A percentile compares a stretch with the other conserved stretches of the same genome.
These are phyloP conservation scores for Dolichoris vasculosae DNA, from an alignment of 1,140 invertebrate genomes.

Conservation along the genomic window DNA sequence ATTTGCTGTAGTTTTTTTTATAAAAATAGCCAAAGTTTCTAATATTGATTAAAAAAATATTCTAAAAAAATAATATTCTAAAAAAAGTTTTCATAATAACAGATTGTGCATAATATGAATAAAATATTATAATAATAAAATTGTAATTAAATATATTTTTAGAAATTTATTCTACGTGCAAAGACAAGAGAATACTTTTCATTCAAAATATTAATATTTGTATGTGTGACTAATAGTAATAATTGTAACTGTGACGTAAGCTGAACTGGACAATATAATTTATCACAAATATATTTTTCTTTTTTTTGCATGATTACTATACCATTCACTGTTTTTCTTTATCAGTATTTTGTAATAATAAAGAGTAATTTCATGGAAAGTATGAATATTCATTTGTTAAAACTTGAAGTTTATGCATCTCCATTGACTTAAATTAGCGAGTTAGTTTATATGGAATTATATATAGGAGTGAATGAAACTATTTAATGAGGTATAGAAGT, in stretches of 20 bases:
- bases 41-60: no score
- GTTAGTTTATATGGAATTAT: neutral
- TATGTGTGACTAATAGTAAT: no score
- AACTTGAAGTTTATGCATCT: constrained; percentile 69
- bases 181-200: no score
- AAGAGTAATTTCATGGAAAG: constrained; percentile 75
- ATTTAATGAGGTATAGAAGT: constrained; percentile 70
- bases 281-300: constrained; percentile 73
- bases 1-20: no score
- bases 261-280: constrained; percentile 69
- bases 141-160: no score
- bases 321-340: constrained; percentile 37
- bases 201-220: no score
- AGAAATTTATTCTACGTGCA: no score
- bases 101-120: no score
- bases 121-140: no score
- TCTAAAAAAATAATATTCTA: no score
- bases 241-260: constrained; percentile 53
- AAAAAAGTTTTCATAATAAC: no score
- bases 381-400: constrained; percentile 75
- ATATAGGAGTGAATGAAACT: neutral
- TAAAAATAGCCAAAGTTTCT: no score
- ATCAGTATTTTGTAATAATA: constrained; percentile 42
- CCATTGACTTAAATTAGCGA: neutral
- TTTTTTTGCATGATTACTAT: constrained; percentile 68